A percentile compares a stretch with the other conserved stretches of the same genome.
Evolutionary conservation across 2,797 vertebrate species (phyloP).

Genomic region (Danio kyathit): DNA sequence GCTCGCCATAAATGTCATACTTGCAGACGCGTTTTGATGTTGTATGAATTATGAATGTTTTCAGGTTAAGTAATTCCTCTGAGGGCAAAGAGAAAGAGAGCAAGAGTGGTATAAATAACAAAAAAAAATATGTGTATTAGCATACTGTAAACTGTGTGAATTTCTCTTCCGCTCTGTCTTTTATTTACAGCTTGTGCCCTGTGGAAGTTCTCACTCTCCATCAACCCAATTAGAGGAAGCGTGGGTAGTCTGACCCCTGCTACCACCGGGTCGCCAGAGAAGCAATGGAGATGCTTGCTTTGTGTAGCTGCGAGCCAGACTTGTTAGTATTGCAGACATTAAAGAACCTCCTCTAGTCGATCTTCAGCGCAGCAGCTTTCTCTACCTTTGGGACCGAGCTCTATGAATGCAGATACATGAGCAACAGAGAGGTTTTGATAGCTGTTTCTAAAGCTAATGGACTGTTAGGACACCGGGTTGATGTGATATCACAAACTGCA

Average conservation of each 20-base stretch:
- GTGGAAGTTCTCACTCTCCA: conserved; percentile 55
- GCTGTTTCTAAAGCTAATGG: conserved; percentile 39
- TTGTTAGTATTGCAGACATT: conserved; percentile 58
- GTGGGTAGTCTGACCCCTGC: conserved; percentile 52
- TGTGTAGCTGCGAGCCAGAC: conserved; percentile 28
- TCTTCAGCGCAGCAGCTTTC: conserved; percentile 34
- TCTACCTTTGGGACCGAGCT: conserved; percentile 18
- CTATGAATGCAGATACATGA: conserved; percentile 26
- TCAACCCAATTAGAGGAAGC: conserved; percentile 60
- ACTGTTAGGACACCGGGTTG: conserved; percentile 19
- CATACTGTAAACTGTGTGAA: conserved; percentile 48
- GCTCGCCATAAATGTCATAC: conserved; percentile 53
- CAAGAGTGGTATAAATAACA: conserved; percentile 28
- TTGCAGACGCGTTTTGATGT: conserved; percentile 40
- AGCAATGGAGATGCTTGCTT: conserved; percentile 45
- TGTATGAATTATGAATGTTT: conserved; percentile 52
- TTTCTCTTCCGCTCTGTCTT: conserved; percentile 27
- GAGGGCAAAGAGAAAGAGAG: conserved; percentile 9
- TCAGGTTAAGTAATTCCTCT: conserved; percentile 40
- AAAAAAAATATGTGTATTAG: conserved; percentile 36
- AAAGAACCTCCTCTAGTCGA: conserved; percentile 37
- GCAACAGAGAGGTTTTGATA: conserved; percentile 35
- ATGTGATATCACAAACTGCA: conserved; percentile 18
- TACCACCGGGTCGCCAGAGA: conserved; percentile 36
- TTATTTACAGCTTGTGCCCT: conserved; percentile 56